A percentile compares a stretch with the other conserved stretches of the same genome.
phyloP scores from a whole-genome alignment of 1,140 invertebrate genomes.

The Bombus cullumanus region DNA sequence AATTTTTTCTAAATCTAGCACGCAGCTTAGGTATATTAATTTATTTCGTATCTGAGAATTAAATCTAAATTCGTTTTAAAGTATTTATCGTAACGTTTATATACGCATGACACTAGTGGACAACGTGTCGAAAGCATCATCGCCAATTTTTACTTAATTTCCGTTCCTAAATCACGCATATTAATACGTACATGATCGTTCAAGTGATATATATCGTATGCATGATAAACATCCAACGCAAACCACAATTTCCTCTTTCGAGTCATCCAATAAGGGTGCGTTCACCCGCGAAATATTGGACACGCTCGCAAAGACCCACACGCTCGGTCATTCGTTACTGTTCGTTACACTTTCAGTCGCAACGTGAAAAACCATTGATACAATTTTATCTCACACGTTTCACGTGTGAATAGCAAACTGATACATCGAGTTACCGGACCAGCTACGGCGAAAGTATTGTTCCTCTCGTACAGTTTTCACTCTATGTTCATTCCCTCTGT shows the following conservation, averaged over 20 bases:
- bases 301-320: neutral
- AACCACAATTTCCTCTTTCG: neutral
- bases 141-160: neutral
- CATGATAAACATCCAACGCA: neutral
- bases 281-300: neutral
- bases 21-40: too few relatives aligned
- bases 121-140: too few relatives aligned
- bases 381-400: slow-evolving; percentile 12
- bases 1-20: too few relatives aligned
- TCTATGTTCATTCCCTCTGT: neutral
- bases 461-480: neutral
- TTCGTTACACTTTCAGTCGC: neutral
- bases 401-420: slow-evolving; percentile 38
- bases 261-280: neutral
- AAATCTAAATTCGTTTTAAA: too few relatives aligned
- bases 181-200: neutral
- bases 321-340: slow-evolving; percentile 1
- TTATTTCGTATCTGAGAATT: too few relatives aligned
- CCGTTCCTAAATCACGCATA: neutral
- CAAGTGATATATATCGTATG: neutral
- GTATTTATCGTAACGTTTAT: too few relatives aligned
- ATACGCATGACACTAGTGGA: too few relatives aligned
- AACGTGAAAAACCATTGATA: neutral
- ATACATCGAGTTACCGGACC: slow-evolving; percentile 1
- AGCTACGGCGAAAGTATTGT: slow-evolving; percentile 9